Evolutionary conservation across 64 coral and sea anemone species (phyloP).

Genomic region (Platygyra sinensis): DNA sequence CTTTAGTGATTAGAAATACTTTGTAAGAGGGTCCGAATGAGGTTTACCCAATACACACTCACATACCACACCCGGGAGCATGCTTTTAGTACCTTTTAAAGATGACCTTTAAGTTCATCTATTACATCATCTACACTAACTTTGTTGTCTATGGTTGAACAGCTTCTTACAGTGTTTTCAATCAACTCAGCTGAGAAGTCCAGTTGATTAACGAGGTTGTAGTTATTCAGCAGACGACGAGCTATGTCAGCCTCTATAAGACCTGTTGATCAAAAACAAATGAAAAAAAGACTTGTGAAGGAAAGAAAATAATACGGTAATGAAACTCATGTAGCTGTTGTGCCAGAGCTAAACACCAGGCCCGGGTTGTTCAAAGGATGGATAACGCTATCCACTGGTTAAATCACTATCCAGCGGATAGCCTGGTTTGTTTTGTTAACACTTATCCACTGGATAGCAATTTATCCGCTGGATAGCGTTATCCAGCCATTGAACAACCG

Average conservation of each 20-base stretch:
- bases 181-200: conserved; percentile 66
- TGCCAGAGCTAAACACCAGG: too few relatives aligned
- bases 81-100: neutral
- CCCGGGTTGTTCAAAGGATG: too few relatives aligned
- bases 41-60: too few relatives aligned
- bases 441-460: too few relatives aligned
- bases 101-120: conserved; percentile 74
- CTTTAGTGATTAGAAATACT: too few relatives aligned
- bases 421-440: too few relatives aligned
- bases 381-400: too few relatives aligned
- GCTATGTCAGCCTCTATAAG: conserved; percentile 65
- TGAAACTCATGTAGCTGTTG: neutral
- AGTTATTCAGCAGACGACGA: conserved; percentile 76
- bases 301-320: neutral
- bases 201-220: conserved; percentile 84
- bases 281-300: neutral
- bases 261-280: conserved; percentile 30
- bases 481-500: too few relatives aligned
- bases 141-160: conserved; percentile 59
- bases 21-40: too few relatives aligned
- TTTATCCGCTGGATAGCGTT: too few relatives aligned
- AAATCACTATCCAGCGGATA: too few relatives aligned
- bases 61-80: neutral
- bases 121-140: conserved; percentile 81
- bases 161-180: conserved; percentile 49